Percentiles rank a stretch among this genome's conserved stretches.
Conservation (phyloP, 2,113 vertebrate genomes). For the Triplophysa rosa region DNA sequence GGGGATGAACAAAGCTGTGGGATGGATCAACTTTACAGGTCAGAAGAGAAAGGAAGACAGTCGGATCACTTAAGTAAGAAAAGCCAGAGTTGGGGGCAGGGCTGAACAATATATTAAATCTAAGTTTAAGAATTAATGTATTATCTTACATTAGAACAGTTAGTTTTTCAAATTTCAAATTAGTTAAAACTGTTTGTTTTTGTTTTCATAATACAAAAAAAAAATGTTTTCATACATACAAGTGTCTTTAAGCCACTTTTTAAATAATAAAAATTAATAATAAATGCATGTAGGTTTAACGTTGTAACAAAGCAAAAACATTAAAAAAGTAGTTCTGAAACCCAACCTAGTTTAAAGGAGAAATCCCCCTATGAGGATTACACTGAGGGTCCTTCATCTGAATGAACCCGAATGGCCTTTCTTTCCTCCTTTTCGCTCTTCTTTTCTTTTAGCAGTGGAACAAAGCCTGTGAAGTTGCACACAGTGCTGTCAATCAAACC, state of each 20-base stretch:
- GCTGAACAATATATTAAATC: too few species aligned
- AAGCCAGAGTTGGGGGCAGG: too few species aligned
- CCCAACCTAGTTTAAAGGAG: background rate
- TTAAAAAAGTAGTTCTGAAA: background rate
- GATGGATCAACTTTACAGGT: conserved; percentile 4
- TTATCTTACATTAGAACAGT: background rate
- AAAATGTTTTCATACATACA: too few species aligned
- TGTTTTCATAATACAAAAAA: too few species aligned
- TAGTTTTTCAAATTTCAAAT: too few species aligned
- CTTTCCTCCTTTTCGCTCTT: conserved; percentile 55
- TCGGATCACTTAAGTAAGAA: background rate
- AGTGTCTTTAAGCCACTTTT: too few species aligned
- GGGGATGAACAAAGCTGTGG: conserved; percentile 59
- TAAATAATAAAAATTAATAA: too few species aligned
- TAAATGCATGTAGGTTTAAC: background rate
- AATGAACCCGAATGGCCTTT: conserved; percentile 56
- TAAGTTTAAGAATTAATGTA: too few species aligned
- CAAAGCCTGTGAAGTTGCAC: conserved; percentile 65
- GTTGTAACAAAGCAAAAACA: background rate
- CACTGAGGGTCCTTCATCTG: conserved; percentile 54
- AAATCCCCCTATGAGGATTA: conserved; percentile 29
- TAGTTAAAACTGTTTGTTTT: too few species aligned
- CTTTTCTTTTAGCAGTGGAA: conserved; percentile 64
- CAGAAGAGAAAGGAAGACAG: conserved; percentile 1
- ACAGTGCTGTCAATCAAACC: conserved; percentile 67